These are phyloP conservation scores for Micropoecilia bifurca DNA, from an alignment of 2,797 vertebrate genomes.

Conservation along the genomic window DNA sequence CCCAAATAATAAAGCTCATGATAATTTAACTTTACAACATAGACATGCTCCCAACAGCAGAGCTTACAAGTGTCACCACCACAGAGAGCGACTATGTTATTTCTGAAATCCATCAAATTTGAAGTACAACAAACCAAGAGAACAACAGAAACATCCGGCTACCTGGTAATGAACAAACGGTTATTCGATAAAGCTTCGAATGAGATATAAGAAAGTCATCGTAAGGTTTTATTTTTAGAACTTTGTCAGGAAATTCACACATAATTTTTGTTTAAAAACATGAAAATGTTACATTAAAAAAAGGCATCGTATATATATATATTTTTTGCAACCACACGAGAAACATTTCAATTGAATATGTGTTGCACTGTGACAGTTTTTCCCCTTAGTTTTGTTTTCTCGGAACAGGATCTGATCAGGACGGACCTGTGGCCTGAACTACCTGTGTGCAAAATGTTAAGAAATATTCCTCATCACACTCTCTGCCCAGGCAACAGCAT, in stretches of 20 bases:
- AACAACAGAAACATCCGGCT: no score
- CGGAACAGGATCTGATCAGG: slow-evolving; percentile 32
- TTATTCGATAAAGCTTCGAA: slow-evolving; percentile 35
- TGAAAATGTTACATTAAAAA: slow-evolving; percentile 49
- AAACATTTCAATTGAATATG: slow-evolving; percentile 53
- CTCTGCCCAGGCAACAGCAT: slow-evolving; percentile 53
- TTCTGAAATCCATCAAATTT: no score
- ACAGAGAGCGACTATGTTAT: no score
- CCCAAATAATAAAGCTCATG: no score
- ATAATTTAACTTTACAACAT: no score
- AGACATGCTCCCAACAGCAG: no score
- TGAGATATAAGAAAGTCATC: slow-evolving; percentile 29
- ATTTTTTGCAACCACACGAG: slow-evolving; percentile 52
- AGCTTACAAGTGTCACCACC: no score
- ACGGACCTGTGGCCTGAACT: slow-evolving; percentile 38
- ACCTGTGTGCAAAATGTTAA: slow-evolving; percentile 46
- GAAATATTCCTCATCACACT: slow-evolving; percentile 58
- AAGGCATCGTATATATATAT: slow-evolving; percentile 43
- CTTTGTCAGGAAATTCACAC: slow-evolving; percentile 56
- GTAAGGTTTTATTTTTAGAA: slow-evolving; percentile 65
- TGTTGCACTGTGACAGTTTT: slow-evolving; percentile 45
- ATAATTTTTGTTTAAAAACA: slow-evolving; percentile 53
- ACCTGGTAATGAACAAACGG: slow-evolving; percentile 1
- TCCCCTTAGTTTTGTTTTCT: slow-evolving; percentile 22
- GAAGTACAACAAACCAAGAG: no score